phyloP scores from a whole-genome alignment of 2,113 vertebrate species.

The Bambusicola thoracicus region DNA sequence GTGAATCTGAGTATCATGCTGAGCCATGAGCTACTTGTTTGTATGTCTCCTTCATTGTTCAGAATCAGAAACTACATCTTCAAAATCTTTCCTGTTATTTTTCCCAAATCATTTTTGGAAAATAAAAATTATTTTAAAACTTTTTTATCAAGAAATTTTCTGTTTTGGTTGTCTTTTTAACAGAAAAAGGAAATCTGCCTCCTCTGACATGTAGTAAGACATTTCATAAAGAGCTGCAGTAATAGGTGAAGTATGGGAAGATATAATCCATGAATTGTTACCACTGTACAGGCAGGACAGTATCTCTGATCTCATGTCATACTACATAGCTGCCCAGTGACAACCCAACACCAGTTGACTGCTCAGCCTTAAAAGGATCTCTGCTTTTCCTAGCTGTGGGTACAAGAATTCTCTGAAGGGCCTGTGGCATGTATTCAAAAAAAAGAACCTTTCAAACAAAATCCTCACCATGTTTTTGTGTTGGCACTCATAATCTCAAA shows the following conservation, averaged over 20 bases:
- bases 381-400: background rate
- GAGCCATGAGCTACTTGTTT: background rate
- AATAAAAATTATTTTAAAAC: background rate
- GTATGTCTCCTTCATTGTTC: background rate
- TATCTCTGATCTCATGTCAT: background rate
- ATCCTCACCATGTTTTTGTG: background rate
- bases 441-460: background rate
- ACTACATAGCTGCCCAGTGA: background rate
- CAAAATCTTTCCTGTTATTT: background rate
- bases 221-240: background rate
- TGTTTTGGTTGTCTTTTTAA: background rate
- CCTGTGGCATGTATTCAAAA: background rate
- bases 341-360: background rate
- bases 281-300: background rate
- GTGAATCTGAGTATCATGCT: background rate
- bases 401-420: background rate
- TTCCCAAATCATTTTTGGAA: background rate
- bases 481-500: background rate
- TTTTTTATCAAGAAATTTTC: background rate
- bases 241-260: background rate
- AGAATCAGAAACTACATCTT: background rate
- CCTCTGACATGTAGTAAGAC: background rate
- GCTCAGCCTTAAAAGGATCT: background rate
- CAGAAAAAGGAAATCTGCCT: background rate
- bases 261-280: background rate